Percentiles rank a stretch among this genome's conserved stretches.
Evolutionary conservation across 2,888 invertebrate species (phyloP).

Genomic region (Melanotus villosus): DNA sequence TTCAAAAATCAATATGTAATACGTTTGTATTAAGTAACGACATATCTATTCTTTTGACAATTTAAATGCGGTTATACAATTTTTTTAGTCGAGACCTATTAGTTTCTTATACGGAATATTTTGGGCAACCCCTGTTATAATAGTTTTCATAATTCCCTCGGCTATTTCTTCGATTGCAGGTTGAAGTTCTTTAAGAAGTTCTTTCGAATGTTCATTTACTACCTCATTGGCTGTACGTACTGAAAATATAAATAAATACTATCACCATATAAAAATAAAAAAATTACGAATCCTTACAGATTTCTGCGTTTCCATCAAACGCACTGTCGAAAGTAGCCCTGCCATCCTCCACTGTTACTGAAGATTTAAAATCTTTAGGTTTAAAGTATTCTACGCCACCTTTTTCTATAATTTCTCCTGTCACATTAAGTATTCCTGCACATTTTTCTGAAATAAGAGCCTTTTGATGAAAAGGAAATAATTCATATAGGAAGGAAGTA

Average conservation of each 20-base stretch:
- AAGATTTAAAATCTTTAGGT: slow-evolving; percentile 76
- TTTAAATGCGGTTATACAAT: too few species aligned
- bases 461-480: too few species aligned
- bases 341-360: slow-evolving; percentile 77
- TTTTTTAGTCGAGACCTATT: too few species aligned
- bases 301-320: slow-evolving; percentile 79
- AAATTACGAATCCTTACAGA: slow-evolving; percentile 68
- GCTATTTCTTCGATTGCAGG: slow-evolving; percentile 75
- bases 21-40: too few species aligned
- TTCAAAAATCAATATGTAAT: too few species aligned
- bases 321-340: slow-evolving; percentile 79
- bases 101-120: slow-evolving; percentile 53
- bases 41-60: too few species aligned
- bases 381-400: slow-evolving; percentile 72
- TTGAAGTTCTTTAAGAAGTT: slow-evolving; percentile 72
- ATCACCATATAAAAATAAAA: background rate
- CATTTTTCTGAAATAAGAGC: too few species aligned
- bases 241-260: slow-evolving; percentile 61
- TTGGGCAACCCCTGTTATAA: slow-evolving; percentile 63
- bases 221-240: slow-evolving; percentile 75
- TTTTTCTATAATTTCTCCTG: slow-evolving; percentile 68
- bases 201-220: slow-evolving; percentile 72
- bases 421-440: too few species aligned
- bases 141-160: slow-evolving; percentile 73
- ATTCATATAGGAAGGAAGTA: too few species aligned